Evolutionary conservation across 2,797 vertebrate species (phyloP).

Genomic region (Perodicticus potto): DNA sequence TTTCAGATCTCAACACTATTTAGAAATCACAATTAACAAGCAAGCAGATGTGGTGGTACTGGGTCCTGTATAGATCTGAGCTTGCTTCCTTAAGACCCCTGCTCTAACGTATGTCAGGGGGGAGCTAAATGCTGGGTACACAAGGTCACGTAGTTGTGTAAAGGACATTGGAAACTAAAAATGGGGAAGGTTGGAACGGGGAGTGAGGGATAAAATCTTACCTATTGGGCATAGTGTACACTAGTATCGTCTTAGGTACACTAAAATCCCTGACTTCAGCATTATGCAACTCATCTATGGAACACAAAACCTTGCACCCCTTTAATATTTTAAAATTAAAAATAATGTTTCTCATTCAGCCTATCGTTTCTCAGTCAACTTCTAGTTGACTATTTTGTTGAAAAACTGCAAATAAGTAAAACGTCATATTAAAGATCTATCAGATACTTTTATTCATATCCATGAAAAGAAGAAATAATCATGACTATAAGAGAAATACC

Average conservation of each 20-base stretch:
- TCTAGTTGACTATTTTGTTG: neutral
- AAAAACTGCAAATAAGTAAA: neutral
- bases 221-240: neutral
- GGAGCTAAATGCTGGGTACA: neutral
- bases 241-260: neutral
- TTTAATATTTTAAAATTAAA: neutral
- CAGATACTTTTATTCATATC: neutral
- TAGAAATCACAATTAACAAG: slow-evolving; percentile 60
- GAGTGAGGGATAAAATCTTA: neutral
- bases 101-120: neutral
- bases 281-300: neutral
- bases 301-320: neutral
- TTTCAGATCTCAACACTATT: slow-evolving; percentile 61
- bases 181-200: neutral
- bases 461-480: neutral
- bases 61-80: neutral
- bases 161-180: neutral
- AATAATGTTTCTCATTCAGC: neutral
- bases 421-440: neutral
- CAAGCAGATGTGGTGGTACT: neutral
- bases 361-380: neutral
- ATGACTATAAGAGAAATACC: neutral
- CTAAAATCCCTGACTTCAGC: neutral
- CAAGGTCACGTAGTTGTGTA: neutral
- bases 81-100: slow-evolving; percentile 28